These are phyloP conservation scores for Diceros bicornis DNA, from an alignment of 2,797 vertebrate genomes.

Conservation along the genomic window DNA sequence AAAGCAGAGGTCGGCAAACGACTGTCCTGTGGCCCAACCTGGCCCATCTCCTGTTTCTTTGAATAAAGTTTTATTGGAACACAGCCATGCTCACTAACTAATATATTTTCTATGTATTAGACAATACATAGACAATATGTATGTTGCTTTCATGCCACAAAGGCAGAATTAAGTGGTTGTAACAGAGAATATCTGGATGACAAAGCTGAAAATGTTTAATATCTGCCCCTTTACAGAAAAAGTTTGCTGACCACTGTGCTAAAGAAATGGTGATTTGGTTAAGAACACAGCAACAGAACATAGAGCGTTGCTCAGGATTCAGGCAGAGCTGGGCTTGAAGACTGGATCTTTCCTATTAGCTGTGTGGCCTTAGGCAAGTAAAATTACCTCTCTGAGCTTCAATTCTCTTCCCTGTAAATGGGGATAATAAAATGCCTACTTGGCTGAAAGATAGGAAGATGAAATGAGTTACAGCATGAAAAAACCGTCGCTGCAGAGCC, in stretches of 20 bases:
- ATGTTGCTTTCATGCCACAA: background rate
- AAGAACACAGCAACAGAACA: background rate
- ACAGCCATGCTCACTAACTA: background rate
- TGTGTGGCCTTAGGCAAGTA: background rate
- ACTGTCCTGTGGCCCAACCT: fast-evolving
- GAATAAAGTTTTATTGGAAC: constrained; percentile 63
- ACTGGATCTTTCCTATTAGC: background rate
- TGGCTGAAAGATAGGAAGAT: background rate
- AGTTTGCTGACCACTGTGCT: background rate
- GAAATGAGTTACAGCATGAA: background rate
- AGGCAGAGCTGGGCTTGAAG: background rate
- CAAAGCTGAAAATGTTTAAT: background rate
- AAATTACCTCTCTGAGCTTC: background rate
- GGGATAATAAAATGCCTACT: background rate
- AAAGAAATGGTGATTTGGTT: background rate
- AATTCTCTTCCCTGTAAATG: background rate
- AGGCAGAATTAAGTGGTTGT: background rate
- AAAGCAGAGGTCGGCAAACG: background rate
- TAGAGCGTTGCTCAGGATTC: background rate
- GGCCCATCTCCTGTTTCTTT: background rate
- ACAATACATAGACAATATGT: too few relatives aligned
- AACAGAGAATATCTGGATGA: background rate
- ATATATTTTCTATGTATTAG: too few relatives aligned
- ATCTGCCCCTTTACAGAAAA: background rate
- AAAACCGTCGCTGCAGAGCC: background rate